Percentiles rank a stretch among this genome's conserved stretches.
These are phyloP conservation scores for Lerista edwardsae DNA, from an alignment of 2,797 vertebrate species.

Conservation along the genomic window DNA sequence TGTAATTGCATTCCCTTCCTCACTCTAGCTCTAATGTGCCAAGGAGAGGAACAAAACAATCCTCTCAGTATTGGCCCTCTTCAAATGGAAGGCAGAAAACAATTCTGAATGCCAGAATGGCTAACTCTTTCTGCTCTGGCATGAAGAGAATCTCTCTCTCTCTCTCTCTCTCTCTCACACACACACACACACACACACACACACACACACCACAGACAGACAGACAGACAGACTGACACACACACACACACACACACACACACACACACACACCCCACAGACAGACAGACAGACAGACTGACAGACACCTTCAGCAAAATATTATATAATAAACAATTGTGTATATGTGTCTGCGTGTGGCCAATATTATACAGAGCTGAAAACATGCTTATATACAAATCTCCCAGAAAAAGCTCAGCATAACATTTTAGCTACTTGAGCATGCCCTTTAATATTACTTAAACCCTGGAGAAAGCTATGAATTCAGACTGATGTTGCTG, in stretches of 20 bases:
- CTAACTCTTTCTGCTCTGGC: background rate
- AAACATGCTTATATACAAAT: background rate
- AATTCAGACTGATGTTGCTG: constrained; percentile 35
- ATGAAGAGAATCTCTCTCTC: background rate
- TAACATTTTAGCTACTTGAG: constrained; percentile 46
- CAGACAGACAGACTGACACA: too few relatives aligned
- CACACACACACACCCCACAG: too few relatives aligned
- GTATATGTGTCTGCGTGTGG: background rate
- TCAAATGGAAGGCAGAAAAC: background rate
- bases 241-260: too few relatives aligned
- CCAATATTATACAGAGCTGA: background rate
- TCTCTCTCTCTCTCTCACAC: too few relatives aligned
- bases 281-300: too few relatives aligned
- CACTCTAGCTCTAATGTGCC: background rate
- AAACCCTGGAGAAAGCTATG: background rate
- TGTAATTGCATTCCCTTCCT: background rate
- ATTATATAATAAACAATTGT: background rate
- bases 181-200: too few relatives aligned
- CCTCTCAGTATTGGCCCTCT: constrained; percentile 1
- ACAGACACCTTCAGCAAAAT: too few relatives aligned
- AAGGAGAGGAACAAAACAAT: background rate
- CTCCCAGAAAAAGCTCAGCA: constrained; percentile 5
- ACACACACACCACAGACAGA: too few relatives aligned
- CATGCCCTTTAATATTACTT: constrained; percentile 30
- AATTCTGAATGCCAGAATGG: background rate